Evolutionary conservation across 2,113 vertebrate genomes (phyloP).

Genomic region (Hippotragus niger): DNA sequence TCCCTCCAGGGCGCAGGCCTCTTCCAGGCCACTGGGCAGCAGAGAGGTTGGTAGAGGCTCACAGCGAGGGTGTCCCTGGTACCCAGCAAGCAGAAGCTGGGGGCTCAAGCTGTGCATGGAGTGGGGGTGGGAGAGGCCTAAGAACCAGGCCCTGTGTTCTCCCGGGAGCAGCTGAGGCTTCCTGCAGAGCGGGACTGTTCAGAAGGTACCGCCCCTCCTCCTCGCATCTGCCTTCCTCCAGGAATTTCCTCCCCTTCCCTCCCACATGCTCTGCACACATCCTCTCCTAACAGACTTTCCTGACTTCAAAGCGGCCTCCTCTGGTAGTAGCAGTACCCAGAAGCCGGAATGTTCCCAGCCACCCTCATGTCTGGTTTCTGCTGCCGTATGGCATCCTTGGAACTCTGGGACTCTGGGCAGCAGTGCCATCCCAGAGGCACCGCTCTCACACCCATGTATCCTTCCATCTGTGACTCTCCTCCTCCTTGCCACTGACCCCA

Average conservation of each 20-base stretch:
- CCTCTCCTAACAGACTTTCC: constrained; percentile 22
- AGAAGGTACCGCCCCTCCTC: not conserved
- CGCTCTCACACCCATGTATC: not conserved
- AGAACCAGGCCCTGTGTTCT: not conserved
- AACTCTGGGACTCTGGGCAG: not conserved
- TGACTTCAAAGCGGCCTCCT: not conserved
- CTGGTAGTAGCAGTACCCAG: constrained; percentile 35
- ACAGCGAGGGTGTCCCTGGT: no score
- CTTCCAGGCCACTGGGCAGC: not conserved
- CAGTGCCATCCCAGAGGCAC: not conserved
- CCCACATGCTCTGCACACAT: constrained; percentile 9
- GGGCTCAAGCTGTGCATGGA: not conserved
- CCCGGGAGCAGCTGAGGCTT: not conserved
- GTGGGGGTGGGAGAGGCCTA: not conserved
- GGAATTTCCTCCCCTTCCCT: constrained; percentile 25
- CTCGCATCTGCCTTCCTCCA: constrained; percentile 18
- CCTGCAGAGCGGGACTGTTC: not conserved
- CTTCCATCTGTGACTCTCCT: not conserved
- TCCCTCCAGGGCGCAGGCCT: not conserved
- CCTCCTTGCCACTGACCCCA: not conserved
- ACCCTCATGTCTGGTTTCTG: constrained; percentile 33
- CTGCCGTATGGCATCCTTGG: not conserved
- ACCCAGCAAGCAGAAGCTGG: not conserved
- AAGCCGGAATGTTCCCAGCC: constrained; percentile 8
- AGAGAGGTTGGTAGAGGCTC: not conserved